Evolutionary conservation across 2,113 vertebrate genomes (phyloP), one percentile per base, ranked within the genome.

Genomic region (Catharus minimus): DNA sequence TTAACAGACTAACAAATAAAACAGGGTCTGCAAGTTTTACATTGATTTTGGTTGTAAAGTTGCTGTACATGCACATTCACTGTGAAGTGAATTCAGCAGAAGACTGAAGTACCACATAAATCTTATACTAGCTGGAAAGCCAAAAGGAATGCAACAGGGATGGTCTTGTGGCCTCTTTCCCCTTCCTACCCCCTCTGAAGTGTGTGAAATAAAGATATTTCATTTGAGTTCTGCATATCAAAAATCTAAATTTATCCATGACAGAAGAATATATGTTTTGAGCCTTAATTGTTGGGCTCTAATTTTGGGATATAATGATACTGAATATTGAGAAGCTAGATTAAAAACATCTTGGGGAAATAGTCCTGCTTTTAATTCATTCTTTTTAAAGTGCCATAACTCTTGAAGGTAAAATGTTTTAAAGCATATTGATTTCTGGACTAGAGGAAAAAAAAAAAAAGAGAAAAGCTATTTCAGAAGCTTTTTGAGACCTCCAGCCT

Each of bases 381-480:
- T 43, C 32, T 69, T 90, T 88, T 64, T 58, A 36, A 78, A 90
- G 32, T 81, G n/a, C 22, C 57, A 6, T 79, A 81, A 33, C 11
- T 56, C 44, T 30, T 27, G 11, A 18, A 77, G 22, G 46, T 53
- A 87, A 82, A 92, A 57, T 78, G 41, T 80, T 86, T 96, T 62
- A 79, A 90, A 89, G 41, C 20, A 28, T 80, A 72, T 93, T 84
- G 82, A 74, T 87, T 95, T 93, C 49, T 38, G 7, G 21, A 52
- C 9, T 21, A 28, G 11, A 5, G 1, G 0, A 3, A 23, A 39
- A 15, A 15, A 23, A 33, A 33, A 58, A n/a, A 44, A 50, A 49
- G 28, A 3, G 2, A 27, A 71, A 69, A 53, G 49, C 28, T n/a
- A 8, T 47, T 90, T 90, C 57, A 74, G 22, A 86, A 16, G 49